phyloP scores from a whole-genome alignment of 2,797 vertebrate genomes.

The Chrysolophus pictus region DNA sequence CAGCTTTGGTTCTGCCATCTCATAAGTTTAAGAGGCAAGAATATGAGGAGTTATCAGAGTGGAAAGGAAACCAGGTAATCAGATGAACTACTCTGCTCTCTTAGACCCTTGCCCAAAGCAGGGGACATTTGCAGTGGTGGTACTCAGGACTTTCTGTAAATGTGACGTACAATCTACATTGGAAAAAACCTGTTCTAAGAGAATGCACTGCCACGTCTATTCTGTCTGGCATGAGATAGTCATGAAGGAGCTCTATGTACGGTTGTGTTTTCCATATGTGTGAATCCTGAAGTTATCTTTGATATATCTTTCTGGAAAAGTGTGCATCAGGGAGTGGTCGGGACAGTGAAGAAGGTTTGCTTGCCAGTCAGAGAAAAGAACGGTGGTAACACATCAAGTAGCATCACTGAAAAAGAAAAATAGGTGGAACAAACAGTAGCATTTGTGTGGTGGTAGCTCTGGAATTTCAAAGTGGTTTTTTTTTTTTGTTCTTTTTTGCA shows the following conservation, averaged over 20 bases:
- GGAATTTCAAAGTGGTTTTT: neutral
- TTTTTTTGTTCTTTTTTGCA: neutral
- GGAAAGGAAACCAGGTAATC: neutral
- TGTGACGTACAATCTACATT: neutral
- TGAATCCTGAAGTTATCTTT: neutral
- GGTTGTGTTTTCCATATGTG: neutral
- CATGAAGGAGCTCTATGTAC: neutral
- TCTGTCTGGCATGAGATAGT: neutral
- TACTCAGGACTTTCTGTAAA: neutral
- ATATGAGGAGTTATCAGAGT: neutral
- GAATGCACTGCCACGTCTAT: neutral
- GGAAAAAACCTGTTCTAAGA: neutral
- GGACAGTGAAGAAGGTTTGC: neutral
- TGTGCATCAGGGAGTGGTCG: neutral
- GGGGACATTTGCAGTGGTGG: rapidly evolving
- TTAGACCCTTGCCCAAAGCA: neutral
- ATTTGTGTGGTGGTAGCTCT: neutral
- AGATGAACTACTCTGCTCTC: neutral
- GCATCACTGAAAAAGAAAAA: neutral
- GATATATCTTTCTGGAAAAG: neutral
- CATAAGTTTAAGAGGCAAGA: neutral
- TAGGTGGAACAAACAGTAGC: neutral
- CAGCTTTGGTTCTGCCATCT: neutral
- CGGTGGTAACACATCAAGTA: neutral
- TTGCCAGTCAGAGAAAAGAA: neutral